Conservation (phyloP, 1,140 invertebrate genomes). For the Drosophila sulfurigaster region DNA sequence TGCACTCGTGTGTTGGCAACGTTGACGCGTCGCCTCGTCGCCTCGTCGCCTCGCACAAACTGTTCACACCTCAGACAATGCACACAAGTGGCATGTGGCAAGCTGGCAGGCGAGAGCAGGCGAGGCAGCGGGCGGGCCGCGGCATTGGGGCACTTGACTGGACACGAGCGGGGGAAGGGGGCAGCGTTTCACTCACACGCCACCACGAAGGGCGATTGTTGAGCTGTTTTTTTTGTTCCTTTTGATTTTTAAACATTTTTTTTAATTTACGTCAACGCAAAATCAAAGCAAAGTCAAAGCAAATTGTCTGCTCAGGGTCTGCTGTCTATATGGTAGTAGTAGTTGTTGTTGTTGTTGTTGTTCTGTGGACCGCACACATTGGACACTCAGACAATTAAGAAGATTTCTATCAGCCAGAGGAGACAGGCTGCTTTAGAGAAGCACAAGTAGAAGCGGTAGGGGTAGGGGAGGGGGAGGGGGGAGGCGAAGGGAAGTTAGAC, state of each 20-base stretch:
- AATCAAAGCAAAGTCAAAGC: conserved; percentile 80
- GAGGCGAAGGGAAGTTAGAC: no score
- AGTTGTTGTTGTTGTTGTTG: neutral
- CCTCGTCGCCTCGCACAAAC: conserved; percentile 47
- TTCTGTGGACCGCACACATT: conserved; percentile 67
- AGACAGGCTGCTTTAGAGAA: conserved; percentile 9
- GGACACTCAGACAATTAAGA: conserved; percentile 67
- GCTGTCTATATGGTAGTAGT: conserved; percentile 21
- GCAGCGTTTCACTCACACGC: neutral
- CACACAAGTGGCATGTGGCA: conserved; percentile 55
- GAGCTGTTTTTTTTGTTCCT: conserved; percentile 7
- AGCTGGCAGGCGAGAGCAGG: conserved; percentile 1
- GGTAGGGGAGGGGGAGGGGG: neutral
- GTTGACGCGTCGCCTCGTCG: conserved; percentile 34
- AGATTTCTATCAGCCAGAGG: conserved; percentile 68
- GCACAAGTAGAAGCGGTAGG: neutral
- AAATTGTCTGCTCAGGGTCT: conserved; percentile 48
- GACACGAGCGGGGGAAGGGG: neutral
- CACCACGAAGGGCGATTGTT: conserved; percentile 25
- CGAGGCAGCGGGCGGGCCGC: conserved; percentile 17
- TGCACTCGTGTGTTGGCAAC: conserved; percentile 65
- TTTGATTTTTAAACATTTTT: conserved; percentile 17
- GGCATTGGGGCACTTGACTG: conserved; percentile 40
- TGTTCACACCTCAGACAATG: conserved; percentile 81
- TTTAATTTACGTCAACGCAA: conserved; percentile 75